Evolutionary conservation across 53 echinoderm and acorn worm species (phyloP), one percentile per base, ranked within the genome.

Genomic region (Crossaster papposus): DNA sequence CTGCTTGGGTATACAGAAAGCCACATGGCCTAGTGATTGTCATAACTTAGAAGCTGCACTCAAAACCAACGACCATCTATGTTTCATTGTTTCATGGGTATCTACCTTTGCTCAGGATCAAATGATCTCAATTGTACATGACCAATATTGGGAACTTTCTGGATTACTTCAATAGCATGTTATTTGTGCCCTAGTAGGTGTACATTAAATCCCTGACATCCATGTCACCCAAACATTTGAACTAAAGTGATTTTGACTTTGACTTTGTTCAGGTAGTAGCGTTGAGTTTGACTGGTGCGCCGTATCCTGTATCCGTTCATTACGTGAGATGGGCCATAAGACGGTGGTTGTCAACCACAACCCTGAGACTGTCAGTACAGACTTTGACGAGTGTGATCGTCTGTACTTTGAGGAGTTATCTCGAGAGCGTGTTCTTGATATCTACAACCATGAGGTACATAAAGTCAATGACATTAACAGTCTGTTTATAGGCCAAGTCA

Each of bases 241-340:
- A 44, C 44, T 9, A 1, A 44, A 44, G 44, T 44, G 44, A 44
- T 44, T 44, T 44, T 5, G n/a, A n/a, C 44, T 58, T 58, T 20
- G 0, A n/a, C n/a, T 1, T 0, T 44, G 44, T 44, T 44, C 44
- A 98, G 96, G 98, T 7, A 98, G 98, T 73, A 94, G 94, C 82
- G 98, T 98, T 23, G 98, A 98, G 85, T 98, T 98, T 94, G 98
- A 98, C 88, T 98, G 98, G 98, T 96, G 96, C 85, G 96, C 94
- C 0, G 98, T 96, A 51, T 98, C 98, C 77, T 96, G 98, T 65
- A 98, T 98, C 79, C 96, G 98, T 15, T 96, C 98, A 54, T 91
- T 98, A 2, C 83, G 95, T 22, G 94, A 94, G 81, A 89, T 95
- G 94, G 98, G 98, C 20, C 95, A 92, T 29, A 98, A 91, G 88